phyloP scores from a whole-genome alignment of 2,888 invertebrate species.

The Papilio demoleus region DNA sequence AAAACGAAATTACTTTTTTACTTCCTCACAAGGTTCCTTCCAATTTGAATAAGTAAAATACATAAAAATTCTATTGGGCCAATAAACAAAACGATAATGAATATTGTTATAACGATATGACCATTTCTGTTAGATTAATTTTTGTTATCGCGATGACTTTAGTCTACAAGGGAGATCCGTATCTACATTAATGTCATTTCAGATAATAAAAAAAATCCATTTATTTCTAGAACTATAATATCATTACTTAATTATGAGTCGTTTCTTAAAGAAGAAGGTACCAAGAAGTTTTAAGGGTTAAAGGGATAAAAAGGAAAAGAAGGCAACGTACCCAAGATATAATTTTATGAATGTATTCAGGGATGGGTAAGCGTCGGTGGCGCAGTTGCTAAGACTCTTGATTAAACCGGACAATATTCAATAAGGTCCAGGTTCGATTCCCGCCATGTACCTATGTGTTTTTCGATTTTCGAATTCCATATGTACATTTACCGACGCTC shows the following conservation, averaged over 20 bases:
- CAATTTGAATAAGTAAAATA: background rate
- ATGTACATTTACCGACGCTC: no score
- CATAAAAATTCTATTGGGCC: constrained; percentile 7
- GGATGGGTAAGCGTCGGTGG: no score
- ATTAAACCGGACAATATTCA: no score
- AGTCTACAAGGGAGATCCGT: constrained; percentile 8
- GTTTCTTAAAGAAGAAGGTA: no score
- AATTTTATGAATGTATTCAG: no score
- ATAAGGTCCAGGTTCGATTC: no score
- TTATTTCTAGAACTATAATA: background rate
- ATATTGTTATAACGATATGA: background rate
- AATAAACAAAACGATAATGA: background rate
- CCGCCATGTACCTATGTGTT: no score
- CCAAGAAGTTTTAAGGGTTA: no score
- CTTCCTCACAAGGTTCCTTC: background rate
- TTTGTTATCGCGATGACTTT: constrained; percentile 11
- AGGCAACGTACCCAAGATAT: no score
- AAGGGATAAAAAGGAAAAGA: no score
- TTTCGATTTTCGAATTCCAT: no score
- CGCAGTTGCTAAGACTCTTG: no score
- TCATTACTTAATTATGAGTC: background rate
- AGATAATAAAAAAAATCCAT: background rate
- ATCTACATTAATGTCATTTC: background rate
- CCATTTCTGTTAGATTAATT: constrained; percentile 4
- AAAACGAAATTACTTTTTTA: background rate